phyloP scores from a whole-genome alignment of 2,888 invertebrate genomes.

The Lasioglossum figueresi region DNA sequence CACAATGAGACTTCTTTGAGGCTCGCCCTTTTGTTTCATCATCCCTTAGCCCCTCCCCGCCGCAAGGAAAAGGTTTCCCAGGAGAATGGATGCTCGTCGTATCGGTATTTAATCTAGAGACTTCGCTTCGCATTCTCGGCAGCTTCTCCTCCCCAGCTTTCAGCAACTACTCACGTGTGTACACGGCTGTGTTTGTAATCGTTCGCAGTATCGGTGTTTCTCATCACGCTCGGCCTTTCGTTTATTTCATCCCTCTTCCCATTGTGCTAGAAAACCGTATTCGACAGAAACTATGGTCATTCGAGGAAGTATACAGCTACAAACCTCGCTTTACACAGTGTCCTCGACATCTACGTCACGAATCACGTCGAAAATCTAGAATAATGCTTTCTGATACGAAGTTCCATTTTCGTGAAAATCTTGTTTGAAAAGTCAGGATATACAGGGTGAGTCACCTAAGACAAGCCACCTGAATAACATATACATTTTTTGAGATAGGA shows the following conservation, averaged over 20 bases:
- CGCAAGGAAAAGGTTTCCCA: constrained; percentile 44
- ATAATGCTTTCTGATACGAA: background rate
- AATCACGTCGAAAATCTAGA: background rate
- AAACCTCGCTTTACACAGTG: background rate
- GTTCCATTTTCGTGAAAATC: background rate
- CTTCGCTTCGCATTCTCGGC: constrained; percentile 56
- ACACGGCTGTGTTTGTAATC: constrained; percentile 48
- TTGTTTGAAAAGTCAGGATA: background rate
- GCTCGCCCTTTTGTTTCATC: constrained; percentile 39
- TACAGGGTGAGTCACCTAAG: too few relatives aligned
- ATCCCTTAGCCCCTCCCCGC: constrained; percentile 14
- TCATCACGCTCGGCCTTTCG: constrained; percentile 44
- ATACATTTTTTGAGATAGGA: too few relatives aligned
- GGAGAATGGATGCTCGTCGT: constrained; percentile 51
- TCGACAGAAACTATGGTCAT: constrained; percentile 14
- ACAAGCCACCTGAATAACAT: too few relatives aligned
- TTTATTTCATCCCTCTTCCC: constrained; percentile 12
- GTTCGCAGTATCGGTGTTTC: constrained; percentile 47
- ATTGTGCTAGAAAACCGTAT: constrained; percentile 22
- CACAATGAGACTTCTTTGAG: constrained; percentile 56
- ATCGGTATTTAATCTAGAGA: constrained; percentile 66
- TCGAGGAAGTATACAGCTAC: background rate
- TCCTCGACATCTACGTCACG: background rate
- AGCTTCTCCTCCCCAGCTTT: constrained; percentile 24
- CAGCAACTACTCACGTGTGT: constrained; percentile 27